Conservation (phyloP, 2,113 vertebrate species). For the Genyomyrus donnyi region DNA sequence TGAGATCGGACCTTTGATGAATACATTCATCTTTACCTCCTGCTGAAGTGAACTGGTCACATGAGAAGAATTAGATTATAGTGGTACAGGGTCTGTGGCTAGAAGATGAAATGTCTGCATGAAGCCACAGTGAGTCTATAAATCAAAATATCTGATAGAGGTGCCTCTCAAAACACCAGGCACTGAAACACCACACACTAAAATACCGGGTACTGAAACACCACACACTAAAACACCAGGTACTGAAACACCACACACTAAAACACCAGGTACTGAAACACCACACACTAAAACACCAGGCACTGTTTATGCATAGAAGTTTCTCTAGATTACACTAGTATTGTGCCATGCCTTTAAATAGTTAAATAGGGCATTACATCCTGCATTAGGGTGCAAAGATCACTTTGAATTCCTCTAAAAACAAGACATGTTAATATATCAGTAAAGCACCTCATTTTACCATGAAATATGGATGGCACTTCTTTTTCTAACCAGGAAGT, state of each 20-base stretch:
- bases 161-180: neutral
- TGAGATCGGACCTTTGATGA: neutral
- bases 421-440: neutral
- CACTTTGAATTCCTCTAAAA: slow-evolving; percentile 6
- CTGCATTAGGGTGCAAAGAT: slow-evolving; percentile 17
- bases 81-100: neutral
- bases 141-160: neutral
- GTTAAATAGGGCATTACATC: slow-evolving; percentile 3
- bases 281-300: neutral
- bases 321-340: neutral
- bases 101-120: neutral
- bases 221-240: neutral
- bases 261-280: neutral
- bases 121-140: neutral
- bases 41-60: neutral
- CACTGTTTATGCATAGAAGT: neutral
- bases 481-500: neutral
- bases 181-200: too few relatives aligned
- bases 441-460: slow-evolving; percentile 7
- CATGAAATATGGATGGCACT: neutral
- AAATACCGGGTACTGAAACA: neutral
- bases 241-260: neutral
- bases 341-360: slow-evolving; percentile 33
- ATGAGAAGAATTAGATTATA: neutral
- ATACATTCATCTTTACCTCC: neutral